These are phyloP conservation scores for Anhinga rufa DNA, from an alignment of 2,113 vertebrate genomes.

Conservation along the genomic window DNA sequence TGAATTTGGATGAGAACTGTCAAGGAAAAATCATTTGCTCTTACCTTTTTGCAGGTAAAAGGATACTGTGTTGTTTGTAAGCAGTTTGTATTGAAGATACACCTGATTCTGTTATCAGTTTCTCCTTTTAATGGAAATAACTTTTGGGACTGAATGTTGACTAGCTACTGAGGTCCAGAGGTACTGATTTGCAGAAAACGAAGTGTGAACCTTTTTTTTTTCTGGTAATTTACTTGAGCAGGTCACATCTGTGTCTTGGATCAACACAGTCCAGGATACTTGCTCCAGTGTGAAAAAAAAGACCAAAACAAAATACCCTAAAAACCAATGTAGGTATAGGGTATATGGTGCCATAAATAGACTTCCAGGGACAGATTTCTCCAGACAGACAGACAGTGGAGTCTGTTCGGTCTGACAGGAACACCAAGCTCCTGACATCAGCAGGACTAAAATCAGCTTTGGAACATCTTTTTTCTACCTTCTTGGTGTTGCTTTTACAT, in stretches of 20 bases:
- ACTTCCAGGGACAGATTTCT: neutral
- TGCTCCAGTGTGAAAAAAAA: neutral
- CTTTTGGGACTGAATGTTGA: neutral
- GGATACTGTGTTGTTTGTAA: neutral
- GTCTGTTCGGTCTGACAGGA: neutral
- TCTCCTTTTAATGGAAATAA: neutral
- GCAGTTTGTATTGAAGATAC: neutral
- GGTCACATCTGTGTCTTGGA: conserved; percentile 4
- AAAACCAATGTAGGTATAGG: neutral
- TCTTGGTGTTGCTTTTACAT: neutral
- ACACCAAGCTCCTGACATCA: conserved; percentile 6
- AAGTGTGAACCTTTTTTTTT: neutral
- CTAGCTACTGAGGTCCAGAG: neutral
- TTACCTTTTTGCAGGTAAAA: neutral
- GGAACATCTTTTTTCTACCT: neutral
- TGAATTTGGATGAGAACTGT: neutral
- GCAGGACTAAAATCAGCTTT: conserved; percentile 19
- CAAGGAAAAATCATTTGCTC: neutral
- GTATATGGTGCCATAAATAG: neutral
- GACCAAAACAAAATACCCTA: neutral
- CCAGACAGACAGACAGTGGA: neutral
- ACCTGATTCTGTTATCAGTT: neutral
- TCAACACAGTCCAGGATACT: neutral
- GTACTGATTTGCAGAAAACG: neutral
- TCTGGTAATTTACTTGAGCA: neutral